phyloP scores from a whole-genome alignment of 2,797 vertebrate genomes.

The Nothura maculosa region DNA sequence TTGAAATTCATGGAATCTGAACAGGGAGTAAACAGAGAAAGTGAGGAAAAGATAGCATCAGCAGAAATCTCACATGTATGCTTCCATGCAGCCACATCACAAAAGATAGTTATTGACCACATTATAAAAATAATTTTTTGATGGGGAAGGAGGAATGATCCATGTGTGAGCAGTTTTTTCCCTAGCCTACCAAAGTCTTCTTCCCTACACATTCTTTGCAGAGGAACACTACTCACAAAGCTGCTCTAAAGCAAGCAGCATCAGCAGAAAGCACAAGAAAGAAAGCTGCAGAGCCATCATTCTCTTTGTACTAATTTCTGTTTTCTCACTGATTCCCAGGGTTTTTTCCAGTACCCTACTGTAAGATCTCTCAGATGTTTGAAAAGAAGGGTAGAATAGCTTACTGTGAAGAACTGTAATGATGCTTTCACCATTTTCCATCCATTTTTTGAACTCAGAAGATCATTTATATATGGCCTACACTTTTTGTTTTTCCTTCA shows the following conservation, averaged over 20 bases:
- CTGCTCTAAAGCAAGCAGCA: background rate
- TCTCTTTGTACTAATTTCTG: background rate
- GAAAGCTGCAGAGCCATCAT: background rate
- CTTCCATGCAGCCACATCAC: background rate
- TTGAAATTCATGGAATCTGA: background rate
- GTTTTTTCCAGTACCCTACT: background rate
- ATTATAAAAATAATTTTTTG: background rate
- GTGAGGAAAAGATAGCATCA: background rate
- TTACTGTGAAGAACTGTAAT: background rate
- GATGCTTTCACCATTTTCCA: background rate
- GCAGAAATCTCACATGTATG: background rate
- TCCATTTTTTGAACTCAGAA: background rate
- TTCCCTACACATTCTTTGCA: background rate
- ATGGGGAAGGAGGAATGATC: background rate
- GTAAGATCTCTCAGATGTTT: background rate
- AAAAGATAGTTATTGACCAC: background rate
- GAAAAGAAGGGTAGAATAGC: background rate
- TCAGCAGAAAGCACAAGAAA: background rate
- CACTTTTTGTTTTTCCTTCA: background rate
- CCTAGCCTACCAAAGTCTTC: background rate
- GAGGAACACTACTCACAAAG: background rate
- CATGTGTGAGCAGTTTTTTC: background rate
- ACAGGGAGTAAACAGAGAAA: background rate
- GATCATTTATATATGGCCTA: background rate
- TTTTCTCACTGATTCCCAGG: background rate